Evolutionary conservation across 64 coral and sea anemone genomes (phyloP).

Genomic region (Astreopora myriophthalma): DNA sequence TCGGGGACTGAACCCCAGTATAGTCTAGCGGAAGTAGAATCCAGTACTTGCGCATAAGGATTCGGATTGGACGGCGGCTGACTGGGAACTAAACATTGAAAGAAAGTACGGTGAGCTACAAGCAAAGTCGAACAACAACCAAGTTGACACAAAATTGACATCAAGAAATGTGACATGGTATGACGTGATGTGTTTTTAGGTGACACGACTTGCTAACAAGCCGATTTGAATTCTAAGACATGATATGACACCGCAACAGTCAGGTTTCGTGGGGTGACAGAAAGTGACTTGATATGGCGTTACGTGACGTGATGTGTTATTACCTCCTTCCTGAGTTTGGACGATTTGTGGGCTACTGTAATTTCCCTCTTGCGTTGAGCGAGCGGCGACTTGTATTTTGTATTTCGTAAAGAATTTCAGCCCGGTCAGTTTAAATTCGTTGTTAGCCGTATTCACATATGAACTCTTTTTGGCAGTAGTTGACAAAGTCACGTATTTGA

Average conservation of each 20-base stretch:
- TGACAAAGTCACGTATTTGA: neutral
- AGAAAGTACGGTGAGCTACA: neutral
- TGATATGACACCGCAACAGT: neutral
- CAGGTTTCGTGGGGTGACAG: too few relatives aligned
- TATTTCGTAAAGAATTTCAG: slow-evolving; percentile 39
- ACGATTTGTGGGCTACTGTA: neutral
- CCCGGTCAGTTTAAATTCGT: neutral
- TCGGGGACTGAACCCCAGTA: slow-evolving; percentile 12
- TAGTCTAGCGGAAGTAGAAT: neutral
- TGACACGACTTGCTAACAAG: too few relatives aligned
- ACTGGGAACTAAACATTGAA: slow-evolving; percentile 34
- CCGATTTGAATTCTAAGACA: neutral
- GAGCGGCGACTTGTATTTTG: slow-evolving; percentile 26
- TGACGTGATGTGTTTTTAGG: neutral
- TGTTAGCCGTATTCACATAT: neutral
- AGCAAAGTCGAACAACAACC: too few relatives aligned
- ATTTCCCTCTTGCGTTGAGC: slow-evolving; percentile 20
- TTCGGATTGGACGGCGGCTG: neutral
- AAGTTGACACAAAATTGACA: too few relatives aligned
- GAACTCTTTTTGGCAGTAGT: too few relatives aligned
- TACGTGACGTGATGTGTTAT: too few relatives aligned
- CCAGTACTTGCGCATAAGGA: neutral
- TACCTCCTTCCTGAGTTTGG: slow-evolving; percentile 58
- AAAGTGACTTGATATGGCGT: neutral
- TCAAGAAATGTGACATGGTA: neutral